Evolutionary conservation across 2,888 invertebrate species (phyloP), one percentile per base, ranked within the genome.

Genomic region (Ormyrus thymus): DNA sequence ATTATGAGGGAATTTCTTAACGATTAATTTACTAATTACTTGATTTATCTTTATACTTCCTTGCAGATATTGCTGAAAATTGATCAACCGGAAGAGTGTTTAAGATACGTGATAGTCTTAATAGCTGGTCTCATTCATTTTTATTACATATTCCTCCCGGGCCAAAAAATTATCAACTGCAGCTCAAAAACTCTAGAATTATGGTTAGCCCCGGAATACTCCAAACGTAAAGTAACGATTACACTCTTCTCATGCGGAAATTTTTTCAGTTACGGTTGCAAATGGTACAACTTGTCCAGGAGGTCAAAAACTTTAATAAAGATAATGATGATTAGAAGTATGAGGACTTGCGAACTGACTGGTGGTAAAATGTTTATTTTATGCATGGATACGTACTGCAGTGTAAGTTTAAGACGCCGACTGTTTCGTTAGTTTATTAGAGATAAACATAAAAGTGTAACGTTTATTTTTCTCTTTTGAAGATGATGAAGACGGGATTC

Each of bases 281-380:
- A 65, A 6, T 79, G 78, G 74, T 79, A 74, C 13, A 79, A 79
- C 46, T 70, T 79, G 7, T 75, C 78, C 6, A n/a, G 46, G 13
- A 79, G 48, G 48, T 45, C 70, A 0, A 75, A 59, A 46, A 10
- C 0, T 53, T 61, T 79, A 8, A 8, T 79, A n/a, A 64, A 75
- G 13, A 48, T 79, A 7, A 65, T 79, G 13, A 65, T 74, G 74
- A 15, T 77, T 1, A 70, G 74, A 61, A 79, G 78, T 59, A 9
- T 74, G 7, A 50, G 15, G 1, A n/a, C n/a, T n/a, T 70, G 55
- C 9, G 55, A 65, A 46, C 9, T 79, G 6, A 79, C 78, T 0
- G 78, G 68, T 4, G 74, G 78, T 15, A 74, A 79, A 64, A 65
- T 79, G 70, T 69, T 79, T 48, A 10, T 51, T 48, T 43, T 79